A percentile compares a stretch with the other conserved stretches of the same genome.
Evolutionary conservation across 2,888 invertebrate species (phyloP).

Genomic region (Diloba caeruleocephala): DNA sequence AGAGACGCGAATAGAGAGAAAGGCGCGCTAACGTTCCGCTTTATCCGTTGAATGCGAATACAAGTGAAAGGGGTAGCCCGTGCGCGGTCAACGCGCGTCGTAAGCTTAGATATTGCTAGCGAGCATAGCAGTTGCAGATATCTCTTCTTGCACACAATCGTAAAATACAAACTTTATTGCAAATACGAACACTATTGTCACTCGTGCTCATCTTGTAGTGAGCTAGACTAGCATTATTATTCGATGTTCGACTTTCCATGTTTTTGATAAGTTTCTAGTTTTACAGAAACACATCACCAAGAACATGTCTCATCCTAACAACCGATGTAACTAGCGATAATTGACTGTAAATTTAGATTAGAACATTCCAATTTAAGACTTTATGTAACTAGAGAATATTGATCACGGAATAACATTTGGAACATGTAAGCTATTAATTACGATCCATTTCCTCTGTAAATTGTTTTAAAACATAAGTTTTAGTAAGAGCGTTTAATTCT

Average conservation of each 20-base stretch:
- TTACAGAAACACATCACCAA: neutral
- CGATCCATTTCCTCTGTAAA: conserved; percentile 51
- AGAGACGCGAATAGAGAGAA: conserved; percentile 86
- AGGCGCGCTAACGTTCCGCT: conserved; percentile 83
- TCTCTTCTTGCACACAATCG: conserved; percentile 58
- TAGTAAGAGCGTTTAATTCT: conserved; percentile 63
- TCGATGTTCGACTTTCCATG: conserved; percentile 35
- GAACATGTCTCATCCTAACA: neutral
- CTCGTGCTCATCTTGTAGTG: conserved; percentile 26
- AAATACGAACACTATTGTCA: conserved; percentile 48
- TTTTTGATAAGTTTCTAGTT: conserved; percentile 10
- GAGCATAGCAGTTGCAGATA: conserved; percentile 63
- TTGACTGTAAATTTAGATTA: conserved; percentile 11
- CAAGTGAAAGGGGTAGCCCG: conserved; percentile 88
- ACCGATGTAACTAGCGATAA: neutral
- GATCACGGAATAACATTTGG: conserved; percentile 52
- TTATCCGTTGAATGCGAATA: conserved; percentile 82
- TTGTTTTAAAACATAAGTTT: conserved; percentile 63
- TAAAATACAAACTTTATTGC: conserved; percentile 56
- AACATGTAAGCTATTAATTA: conserved; percentile 54
- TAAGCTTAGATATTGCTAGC: conserved; percentile 68
- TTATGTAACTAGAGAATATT: conserved; percentile 57
- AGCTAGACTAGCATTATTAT: conserved; percentile 8
- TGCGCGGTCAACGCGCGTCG: conserved; percentile 78
- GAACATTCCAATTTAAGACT: conserved; percentile 17